Evolutionary conservation across 2,888 invertebrate species (phyloP).

Genomic region (Eupithecia tripunctaria): DNA sequence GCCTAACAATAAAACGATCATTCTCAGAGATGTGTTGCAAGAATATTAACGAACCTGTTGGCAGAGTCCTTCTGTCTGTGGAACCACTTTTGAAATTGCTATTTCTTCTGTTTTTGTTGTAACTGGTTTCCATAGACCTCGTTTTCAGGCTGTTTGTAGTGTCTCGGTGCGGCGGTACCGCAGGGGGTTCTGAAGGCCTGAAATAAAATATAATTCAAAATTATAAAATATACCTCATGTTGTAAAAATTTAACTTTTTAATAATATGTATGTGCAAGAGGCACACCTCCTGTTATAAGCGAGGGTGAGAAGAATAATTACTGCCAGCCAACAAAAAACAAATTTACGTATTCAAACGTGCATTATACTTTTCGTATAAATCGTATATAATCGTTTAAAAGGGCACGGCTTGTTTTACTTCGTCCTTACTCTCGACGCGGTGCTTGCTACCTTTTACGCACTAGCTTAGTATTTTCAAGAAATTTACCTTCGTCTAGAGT

Average conservation of each 20-base stretch:
- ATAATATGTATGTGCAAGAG: not conserved
- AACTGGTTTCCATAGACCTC: constrained; percentile 93
- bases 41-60: constrained; percentile 81
- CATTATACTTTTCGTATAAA: not conserved
- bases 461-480: not conserved
- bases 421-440: not conserved
- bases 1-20: not conserved
- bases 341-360: not conserved
- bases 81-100: constrained; percentile 85
- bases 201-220: constrained; percentile 20
- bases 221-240: too few relatives aligned
- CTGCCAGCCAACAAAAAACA: not conserved
- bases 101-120: constrained; percentile 85
- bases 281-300: not conserved
- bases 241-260: not conserved
- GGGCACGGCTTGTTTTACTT: not conserved
- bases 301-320: not conserved
- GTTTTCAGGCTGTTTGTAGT: constrained; percentile 91
- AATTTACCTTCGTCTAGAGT: constrained; percentile 75
- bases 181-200: constrained; percentile 86
- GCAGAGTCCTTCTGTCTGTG: constrained; percentile 89
- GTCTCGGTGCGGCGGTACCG: constrained; percentile 89
- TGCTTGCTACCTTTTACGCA: not conserved
- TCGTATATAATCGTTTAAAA: not conserved
- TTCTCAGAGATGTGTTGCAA: not conserved